These are phyloP conservation scores for Darwinula stevensoni DNA, from an alignment of 2,888 invertebrate genomes.

Conservation along the genomic window DNA sequence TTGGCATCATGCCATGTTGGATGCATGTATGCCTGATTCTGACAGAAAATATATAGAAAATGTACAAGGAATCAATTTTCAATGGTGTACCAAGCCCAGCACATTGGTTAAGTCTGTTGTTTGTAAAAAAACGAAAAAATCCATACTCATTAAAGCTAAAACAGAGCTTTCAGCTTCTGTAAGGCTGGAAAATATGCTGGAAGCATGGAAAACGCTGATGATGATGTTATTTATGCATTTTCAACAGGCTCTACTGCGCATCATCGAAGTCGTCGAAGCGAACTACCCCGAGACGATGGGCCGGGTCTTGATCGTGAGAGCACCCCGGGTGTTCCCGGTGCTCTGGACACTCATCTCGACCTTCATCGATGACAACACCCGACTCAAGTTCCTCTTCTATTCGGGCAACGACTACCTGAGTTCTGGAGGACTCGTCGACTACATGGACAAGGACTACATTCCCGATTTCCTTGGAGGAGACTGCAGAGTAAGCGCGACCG, in stretches of 20 bases:
- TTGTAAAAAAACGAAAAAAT: too few relatives aligned
- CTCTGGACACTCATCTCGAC: constrained; percentile 82
- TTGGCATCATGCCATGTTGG: too few relatives aligned
- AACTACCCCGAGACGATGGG: constrained; percentile 84
- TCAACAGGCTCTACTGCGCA: constrained; percentile 21
- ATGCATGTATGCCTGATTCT: too few relatives aligned
- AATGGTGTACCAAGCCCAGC: too few relatives aligned
- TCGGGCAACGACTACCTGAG: constrained; percentile 60
- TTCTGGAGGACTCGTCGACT: constrained; percentile 49
- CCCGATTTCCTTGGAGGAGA: constrained; percentile 79
- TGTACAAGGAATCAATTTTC: too few relatives aligned
- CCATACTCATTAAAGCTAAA: too few relatives aligned
- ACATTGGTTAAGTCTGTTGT: too few relatives aligned
- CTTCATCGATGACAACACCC: constrained; percentile 78
- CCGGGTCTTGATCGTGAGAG: constrained; percentile 57
- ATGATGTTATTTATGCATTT: too few relatives aligned
- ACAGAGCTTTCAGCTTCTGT: too few relatives aligned
- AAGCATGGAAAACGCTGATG: too few relatives aligned
- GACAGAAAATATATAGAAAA: too few relatives aligned
- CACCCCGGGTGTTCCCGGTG: constrained; percentile 77
- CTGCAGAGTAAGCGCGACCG: constrained; percentile 38
- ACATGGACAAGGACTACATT: constrained; percentile 50
- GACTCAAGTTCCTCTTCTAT: constrained; percentile 70
- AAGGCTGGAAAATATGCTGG: too few relatives aligned
- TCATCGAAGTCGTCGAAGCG: constrained; percentile 59